Evolutionary conservation across 1,140 invertebrate genomes (phyloP), one percentile per base, ranked within the genome.

Genomic region (Drosophila trapezifrons): DNA sequence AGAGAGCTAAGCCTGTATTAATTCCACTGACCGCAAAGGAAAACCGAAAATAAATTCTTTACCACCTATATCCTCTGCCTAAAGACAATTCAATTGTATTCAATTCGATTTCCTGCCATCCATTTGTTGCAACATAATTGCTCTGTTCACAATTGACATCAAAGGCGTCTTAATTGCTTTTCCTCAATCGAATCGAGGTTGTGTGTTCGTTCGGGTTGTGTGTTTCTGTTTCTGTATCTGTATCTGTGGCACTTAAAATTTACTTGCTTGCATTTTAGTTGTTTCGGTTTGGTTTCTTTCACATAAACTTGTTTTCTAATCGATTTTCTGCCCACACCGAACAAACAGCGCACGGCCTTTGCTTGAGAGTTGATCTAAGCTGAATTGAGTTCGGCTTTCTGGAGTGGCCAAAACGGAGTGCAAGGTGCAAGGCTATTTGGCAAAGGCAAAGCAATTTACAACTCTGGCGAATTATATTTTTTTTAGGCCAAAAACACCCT

Each of bases 271-370:
- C 73, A 77, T 60, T 60, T 76, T 27, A 58, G 69, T 77, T 76
- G 56, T 62, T 76, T 71, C 52, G 52, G 27, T 67, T 75, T 76
- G 71, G 38, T 57, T 65, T 57, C 54, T 57, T 76, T 66, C 51
- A 58, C 72, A 58, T 76, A 55, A 49, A 54, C 25, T 57, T 71
- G 65, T 49, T 56, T 64, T 69, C 51, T 54, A 54, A 54, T 54
- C 20, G 47, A 63, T 74, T 71, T 81, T 86, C 75, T 86, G 83
- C 83, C 80, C 79, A 83, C 83, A 87, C 83, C 78, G 83, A 86
- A 86, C 83, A 86, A 87, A 86, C 83, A 87, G 82, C 78, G 82
- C 83, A 85, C 38, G 83, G 82, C 83, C 82, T 82, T 85, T 87
- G 79, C 70, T 65, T 86, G 51, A 67, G 63, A 66, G 37, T 38